Evolutionary conservation across 2,797 vertebrate genomes (phyloP), one percentile per base, ranked within the genome.

Genomic region (Linurgus olivaceus): DNA sequence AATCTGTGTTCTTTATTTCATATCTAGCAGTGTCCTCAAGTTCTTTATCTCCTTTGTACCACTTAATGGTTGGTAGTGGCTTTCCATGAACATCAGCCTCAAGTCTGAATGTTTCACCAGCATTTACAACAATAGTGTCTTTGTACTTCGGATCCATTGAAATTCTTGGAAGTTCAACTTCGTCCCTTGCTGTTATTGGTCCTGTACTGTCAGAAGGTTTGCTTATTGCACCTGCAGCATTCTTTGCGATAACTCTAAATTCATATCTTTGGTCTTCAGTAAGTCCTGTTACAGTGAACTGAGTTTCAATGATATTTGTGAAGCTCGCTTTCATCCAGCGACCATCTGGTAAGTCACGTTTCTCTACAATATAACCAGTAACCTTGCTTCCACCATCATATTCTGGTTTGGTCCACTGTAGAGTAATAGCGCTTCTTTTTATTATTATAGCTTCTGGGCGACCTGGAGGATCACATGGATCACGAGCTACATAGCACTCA

Each of bases 211-310:
- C 99, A 80, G 99, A 99, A 77, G 99, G 99, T 94, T 99, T 99
- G 95, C 99, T 99, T 91, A 99, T 83, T 71, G 98, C 97, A 87
- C 99, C 99, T 73, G 98, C 99, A 87, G 99, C 98, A 95, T 99
- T 99, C 98, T 99, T 99, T 96, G 99, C 99, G 97, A 99, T 98
- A 84, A 99, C 98, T 98, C 99, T 99, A 93, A 99, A 99, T 97
- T 99, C 99, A 20, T 99, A 99, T 96, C 99, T 98, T 90, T 98
- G 98, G 89, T 99, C 99, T 98, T 99, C 99, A 86, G 98, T 99
- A 78, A 99, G 98, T 37, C 99, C 99, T 93, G 98, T 98, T 84
- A 99, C 98, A 77, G 98, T 98, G 96, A 99, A 99, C 35, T 99
- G 98, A 81, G 99, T 99, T 98, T 99, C 99, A 97, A 99, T 99